Evolutionary conservation across 1,140 invertebrate species (phyloP).

Genomic region (Meloidogyne hapla): DNA sequence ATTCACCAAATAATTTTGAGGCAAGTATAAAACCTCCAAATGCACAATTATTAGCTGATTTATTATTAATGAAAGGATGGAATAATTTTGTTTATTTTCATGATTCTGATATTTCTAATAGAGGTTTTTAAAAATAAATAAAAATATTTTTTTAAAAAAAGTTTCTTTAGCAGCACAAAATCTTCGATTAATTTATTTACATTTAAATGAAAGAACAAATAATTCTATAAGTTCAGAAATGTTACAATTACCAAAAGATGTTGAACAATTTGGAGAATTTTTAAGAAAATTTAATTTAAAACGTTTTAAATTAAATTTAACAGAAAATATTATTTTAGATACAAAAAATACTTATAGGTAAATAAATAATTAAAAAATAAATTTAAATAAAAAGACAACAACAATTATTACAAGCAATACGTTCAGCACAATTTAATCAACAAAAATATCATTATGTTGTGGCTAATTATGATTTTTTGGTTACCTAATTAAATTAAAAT

Average conservation of each 20-base stretch:
- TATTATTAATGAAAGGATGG: conserved; percentile 61
- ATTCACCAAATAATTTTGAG: conserved; percentile 55
- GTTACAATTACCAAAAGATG: conserved; percentile 51
- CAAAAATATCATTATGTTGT: conserved; percentile 61
- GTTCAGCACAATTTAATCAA: conserved; percentile 62
- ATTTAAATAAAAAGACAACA: conserved; percentile 52
- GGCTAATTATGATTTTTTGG: conserved; percentile 44
- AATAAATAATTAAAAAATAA: not conserved
- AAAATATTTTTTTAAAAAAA: not conserved
- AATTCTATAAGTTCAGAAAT: conserved; percentile 54
- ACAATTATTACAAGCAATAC: conserved; percentile 57
- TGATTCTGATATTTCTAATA: conserved; percentile 47
- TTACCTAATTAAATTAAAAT: conserved; percentile 31
- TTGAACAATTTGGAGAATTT: conserved; percentile 57
- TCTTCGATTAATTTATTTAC: conserved; percentile 47
- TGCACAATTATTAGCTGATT: conserved; percentile 58
- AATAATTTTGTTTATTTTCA: conserved; percentile 57
- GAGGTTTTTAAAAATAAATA: conserved; percentile 33
- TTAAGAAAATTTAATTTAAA: conserved; percentile 50
- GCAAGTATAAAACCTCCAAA: conserved; percentile 58
- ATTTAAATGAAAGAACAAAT: conserved; percentile 48
- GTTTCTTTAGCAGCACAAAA: conserved; percentile 49
- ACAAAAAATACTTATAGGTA: conserved; percentile 34
- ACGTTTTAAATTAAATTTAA: conserved; percentile 34
- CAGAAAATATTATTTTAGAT: conserved; percentile 28